These are phyloP conservation scores for Pachydiplax longipennis DNA, from an alignment of 2,888 invertebrate species.

Conservation along the genomic window DNA sequence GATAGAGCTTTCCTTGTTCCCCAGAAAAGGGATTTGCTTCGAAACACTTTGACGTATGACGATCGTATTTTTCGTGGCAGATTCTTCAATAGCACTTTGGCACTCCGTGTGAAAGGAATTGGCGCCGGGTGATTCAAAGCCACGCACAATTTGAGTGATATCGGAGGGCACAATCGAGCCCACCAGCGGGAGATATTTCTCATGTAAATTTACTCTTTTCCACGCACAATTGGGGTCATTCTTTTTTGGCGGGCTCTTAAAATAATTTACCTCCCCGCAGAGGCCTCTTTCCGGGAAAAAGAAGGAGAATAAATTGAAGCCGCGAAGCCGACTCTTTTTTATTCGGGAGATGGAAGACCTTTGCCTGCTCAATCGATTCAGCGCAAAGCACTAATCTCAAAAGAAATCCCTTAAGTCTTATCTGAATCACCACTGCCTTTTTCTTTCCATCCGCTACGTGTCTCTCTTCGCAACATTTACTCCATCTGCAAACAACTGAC, in stretches of 20 bases:
- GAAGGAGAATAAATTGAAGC: neutral
- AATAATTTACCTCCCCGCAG: neutral
- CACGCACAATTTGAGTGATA: neutral
- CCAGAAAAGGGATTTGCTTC: too few relatives aligned
- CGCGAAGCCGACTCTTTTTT: neutral
- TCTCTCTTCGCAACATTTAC: too few relatives aligned
- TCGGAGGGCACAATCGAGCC: neutral
- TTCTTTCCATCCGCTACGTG: neutral
- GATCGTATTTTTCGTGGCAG: too few relatives aligned
- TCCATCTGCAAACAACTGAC: too few relatives aligned
- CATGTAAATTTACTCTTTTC: neutral
- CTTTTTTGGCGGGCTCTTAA: neutral
- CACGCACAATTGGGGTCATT: neutral
- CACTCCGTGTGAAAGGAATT: neutral
- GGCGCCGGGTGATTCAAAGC: neutral
- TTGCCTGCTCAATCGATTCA: neutral
- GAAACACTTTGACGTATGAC: too few relatives aligned
- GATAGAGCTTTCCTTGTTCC: too few relatives aligned
- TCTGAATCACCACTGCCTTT: neutral
- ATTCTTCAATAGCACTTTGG: too few relatives aligned
- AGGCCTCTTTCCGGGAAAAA: neutral
- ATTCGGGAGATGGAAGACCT: neutral
- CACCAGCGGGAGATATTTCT: neutral
- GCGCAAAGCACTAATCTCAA: conserved; percentile 29
- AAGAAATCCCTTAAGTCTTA: conserved; percentile 3